Evolutionary conservation across 2,888 invertebrate species (phyloP).

Genomic region (Aradus depressus): DNA sequence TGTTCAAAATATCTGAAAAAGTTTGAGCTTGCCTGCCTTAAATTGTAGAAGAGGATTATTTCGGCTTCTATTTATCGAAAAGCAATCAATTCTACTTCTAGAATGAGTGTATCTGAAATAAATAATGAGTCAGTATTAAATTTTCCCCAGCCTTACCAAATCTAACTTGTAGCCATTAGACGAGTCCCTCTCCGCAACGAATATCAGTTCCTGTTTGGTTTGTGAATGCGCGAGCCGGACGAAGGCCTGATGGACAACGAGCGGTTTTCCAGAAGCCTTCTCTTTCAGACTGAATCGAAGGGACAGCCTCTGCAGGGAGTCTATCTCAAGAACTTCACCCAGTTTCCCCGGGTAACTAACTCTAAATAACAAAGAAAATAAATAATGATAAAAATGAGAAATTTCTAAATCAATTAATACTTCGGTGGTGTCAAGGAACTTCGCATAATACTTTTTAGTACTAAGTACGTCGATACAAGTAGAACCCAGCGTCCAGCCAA

Average conservation of each 20-base stretch:
- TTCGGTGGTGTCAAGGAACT: background rate
- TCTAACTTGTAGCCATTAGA: conserved; percentile 74
- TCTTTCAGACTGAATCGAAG: conserved; percentile 71
- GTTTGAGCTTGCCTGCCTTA: no score
- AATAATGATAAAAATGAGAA: conserved; percentile 11
- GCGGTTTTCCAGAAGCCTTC: conserved; percentile 50
- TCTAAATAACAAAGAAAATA: conserved; percentile 28
- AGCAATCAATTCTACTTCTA: no score
- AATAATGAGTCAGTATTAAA: no score
- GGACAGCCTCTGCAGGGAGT: conserved; percentile 78
- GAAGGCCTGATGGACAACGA: conserved; percentile 78
- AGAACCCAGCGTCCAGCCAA: no score
- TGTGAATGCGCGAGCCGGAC: conserved; percentile 58
- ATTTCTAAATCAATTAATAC: background rate
- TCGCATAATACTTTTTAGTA: background rate
- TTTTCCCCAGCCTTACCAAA: no score
- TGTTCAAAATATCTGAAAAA: no score
- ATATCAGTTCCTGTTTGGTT: conserved; percentile 74
- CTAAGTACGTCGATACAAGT: no score
- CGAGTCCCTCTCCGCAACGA: conserved; percentile 80
- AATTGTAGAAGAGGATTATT: no score
- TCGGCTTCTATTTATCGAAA: no score
- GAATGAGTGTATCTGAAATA: no score
- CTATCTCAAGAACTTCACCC: conserved; percentile 59
- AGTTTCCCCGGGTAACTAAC: conserved; percentile 63